phyloP scores from a whole-genome alignment of 2,797 vertebrate genomes.

The Saxicola maurus region DNA sequence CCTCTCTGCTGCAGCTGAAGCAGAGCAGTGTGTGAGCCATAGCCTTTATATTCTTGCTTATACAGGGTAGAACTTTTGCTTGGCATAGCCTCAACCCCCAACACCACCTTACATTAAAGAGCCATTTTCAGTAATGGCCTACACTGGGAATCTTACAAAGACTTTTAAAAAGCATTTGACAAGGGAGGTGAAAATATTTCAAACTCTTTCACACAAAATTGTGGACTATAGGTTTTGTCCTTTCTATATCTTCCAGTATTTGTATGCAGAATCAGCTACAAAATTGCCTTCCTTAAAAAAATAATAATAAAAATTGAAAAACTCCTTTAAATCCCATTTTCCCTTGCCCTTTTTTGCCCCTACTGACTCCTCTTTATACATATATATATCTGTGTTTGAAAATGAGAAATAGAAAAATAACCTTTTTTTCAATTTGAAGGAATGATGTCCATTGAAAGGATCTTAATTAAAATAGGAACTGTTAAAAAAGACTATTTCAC shows the following conservation, averaged over 20 bases:
- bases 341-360: accelerated
- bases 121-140: background rate
- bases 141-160: background rate
- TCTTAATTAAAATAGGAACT: background rate
- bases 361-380: background rate
- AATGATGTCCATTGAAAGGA: background rate
- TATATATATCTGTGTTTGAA: background rate
- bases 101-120: background rate
- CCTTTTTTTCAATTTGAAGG: background rate
- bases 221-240: background rate
- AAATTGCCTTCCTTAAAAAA: background rate
- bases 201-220: background rate
- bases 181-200: background rate
- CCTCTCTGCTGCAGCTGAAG: background rate
- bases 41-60: background rate
- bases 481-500: background rate
- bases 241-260: background rate
- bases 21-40: background rate
- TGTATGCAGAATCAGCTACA: background rate
- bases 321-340: background rate
- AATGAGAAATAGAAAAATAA: background rate
- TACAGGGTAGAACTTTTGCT: background rate
- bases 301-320: background rate
- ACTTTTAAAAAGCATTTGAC: background rate
- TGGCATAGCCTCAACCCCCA: too few species aligned